Evolutionary conservation across 1,140 invertebrate species (phyloP), one percentile per base, ranked within the genome.

Genomic region (Mycetomoellerius zeteki): DNA sequence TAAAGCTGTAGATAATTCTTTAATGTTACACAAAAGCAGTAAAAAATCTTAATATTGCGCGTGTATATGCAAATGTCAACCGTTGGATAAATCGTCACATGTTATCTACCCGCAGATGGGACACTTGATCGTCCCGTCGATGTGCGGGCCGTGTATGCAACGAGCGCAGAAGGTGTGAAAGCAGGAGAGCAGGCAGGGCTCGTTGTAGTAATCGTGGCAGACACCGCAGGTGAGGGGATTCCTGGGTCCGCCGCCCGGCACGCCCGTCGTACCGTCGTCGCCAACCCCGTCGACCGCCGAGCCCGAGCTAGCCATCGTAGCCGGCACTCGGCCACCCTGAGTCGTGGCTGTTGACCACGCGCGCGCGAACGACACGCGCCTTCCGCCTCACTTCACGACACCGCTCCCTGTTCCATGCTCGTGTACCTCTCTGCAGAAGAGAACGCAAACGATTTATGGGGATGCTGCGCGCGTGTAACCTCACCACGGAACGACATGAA

Each of bases 161-260:
- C 96, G 95, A 7, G 96, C 95, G 94, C 97, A 97, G 92, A 97
- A 97, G 12, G 97, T 97, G 92, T 97, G 97, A 90, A 96, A 97
- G 92, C 97, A 97, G 47, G 95, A 95, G 3, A 97, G 95, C 64
- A 97, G 95, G 86, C 97, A 97, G 12, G 97, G 97, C 84, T 97
- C 97, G 33, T 95, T 96, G 92, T 96, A 97, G 91, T 97, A 97
- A 88, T 97, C 96, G 85, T 97, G 96, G 92, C 97, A 97, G 72
- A 97, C 93, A 69, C 96, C 96, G 91, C 97, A 97, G 19, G 97
- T 93, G 12, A 97, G 93, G 0, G 97, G 97, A 92, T 97, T 97
- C 64, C 96, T 95, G 50, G 92, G 88, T 10, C 90, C 89, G 8
- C 84, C 85, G 60, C 78, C 82, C 33, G 82, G 81, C 73, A 91